Percentiles rank a stretch among this genome's conserved stretches.
These are phyloP conservation scores for Stegophylla sp. DNA, from an alignment of 2,888 invertebrate genomes.

Conservation along the genomic window DNA sequence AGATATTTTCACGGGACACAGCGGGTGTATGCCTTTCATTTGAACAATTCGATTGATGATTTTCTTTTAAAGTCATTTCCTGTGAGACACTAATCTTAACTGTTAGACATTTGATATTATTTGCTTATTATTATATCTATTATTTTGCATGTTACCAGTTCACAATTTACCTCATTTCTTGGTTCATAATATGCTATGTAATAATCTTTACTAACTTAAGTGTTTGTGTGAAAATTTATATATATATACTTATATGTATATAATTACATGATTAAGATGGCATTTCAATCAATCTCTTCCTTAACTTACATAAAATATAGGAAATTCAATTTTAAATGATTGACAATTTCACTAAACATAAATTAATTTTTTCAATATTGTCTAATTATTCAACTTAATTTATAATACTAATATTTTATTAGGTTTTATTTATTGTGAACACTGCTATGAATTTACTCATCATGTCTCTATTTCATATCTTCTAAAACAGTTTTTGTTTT, in stretches of 20 bases:
- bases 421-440: neutral
- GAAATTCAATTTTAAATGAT: neutral
- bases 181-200: conserved; percentile 30
- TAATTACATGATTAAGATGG: neutral
- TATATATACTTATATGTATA: neutral
- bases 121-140: conserved; percentile 28
- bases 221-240: too few relatives aligned
- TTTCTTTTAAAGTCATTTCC: neutral
- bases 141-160: conserved; percentile 26
- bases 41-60: neutral
- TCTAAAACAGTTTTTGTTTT: neutral
- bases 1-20: neutral
- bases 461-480: neutral
- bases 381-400: neutral
- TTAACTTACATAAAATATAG: neutral
- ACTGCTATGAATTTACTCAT: neutral
- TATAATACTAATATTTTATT: too few relatives aligned
- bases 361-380: neutral
- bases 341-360: neutral
- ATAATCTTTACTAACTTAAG: conserved; percentile 7
- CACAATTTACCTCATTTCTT: conserved; percentile 9
- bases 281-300: neutral
- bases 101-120: conserved; percentile 7
- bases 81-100: conserved; percentile 4
- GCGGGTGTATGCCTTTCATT: neutral